Evolutionary conservation across 2,113 vertebrate species (phyloP).

Genomic region (Phasianus colchicus): DNA sequence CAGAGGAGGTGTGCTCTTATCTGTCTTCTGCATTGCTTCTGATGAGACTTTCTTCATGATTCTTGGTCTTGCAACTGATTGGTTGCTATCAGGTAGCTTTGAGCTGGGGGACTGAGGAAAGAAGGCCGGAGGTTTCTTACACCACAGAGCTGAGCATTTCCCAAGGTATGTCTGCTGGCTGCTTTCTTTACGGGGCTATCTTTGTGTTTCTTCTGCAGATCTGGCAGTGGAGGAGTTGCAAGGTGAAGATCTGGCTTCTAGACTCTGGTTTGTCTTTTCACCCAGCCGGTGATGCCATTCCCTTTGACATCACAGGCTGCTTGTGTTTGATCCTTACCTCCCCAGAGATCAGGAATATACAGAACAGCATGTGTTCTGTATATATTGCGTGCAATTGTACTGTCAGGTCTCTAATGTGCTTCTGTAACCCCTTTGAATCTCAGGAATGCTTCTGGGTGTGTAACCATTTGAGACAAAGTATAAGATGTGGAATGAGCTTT

Average conservation of each 20-base stretch:
- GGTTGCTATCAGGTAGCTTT: neutral
- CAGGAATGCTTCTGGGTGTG: neutral
- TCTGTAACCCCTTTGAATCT: neutral
- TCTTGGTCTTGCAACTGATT: neutral
- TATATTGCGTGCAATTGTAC: neutral
- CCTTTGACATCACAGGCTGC: neutral
- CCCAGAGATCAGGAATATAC: neutral
- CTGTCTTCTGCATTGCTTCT: neutral
- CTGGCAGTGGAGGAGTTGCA: conserved; percentile 52
- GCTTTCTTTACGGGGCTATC: neutral
- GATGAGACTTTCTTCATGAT: neutral
- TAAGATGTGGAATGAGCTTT: neutral
- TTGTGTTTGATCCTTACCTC: neutral
- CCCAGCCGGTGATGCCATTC: neutral
- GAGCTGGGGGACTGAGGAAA: neutral
- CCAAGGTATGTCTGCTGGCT: neutral
- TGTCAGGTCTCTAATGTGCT: neutral
- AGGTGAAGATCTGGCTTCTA: conserved; percentile 51
- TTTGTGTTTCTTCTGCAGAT: conserved; percentile 57
- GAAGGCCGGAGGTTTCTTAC: neutral
- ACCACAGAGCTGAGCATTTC: neutral
- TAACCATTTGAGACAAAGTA: neutral
- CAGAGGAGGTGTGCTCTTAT: neutral
- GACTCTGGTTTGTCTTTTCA: neutral
- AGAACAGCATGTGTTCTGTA: neutral